Base-by-base conservation (phyloP, 1,140 invertebrate genomes). In the Thereuonema tuberculata region DNA sequence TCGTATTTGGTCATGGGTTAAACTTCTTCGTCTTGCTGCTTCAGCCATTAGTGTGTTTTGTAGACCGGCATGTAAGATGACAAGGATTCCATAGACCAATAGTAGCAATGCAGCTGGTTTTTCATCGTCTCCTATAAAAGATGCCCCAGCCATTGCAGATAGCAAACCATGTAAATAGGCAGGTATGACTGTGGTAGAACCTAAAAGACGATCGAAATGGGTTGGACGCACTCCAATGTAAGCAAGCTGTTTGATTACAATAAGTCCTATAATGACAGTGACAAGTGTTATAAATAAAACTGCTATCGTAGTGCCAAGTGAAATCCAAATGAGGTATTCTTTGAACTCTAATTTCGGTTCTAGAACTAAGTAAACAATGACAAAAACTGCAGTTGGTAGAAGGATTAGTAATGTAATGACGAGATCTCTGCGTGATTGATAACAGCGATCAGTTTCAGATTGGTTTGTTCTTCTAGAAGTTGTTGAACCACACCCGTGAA, bases 41-140 rank as follows among this genome's bases (percentile, higher is more conserved):
- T 84, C 82, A 15, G 81, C 73, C 12, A 84, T 78, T 25, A 84
- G 72, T 21, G 81, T 78, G 25, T 79, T 80, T 66, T 84, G 82
- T 0, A 74, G 69, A 9, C 63, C 65, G 1, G 64, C 66, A 43
- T 43, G 37, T 12, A 43, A 12, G 9, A 59, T 23, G 46, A 59
- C 24, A 26, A 59, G 9, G 46, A 59, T 17, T 25, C 43, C n/a
- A 23, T 59, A 23, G 31, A 17, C 20, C 25, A 59, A 21, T 25
- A 59, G 14, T 25, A 56, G 26, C n/a, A n/a, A n/a, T n/a, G n/a
- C n/a, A n/a, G n/a, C n/a, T n/a, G n/a, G n/a, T n/a, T n/a, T n/a
- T n/a, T n/a, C n/a, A n/a, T n/a, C n/a, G n/a, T n/a, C n/a, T n/a
- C n/a, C n/a, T n/a, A n/a, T n/a, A n/a, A n/a, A n/a, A n/a, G n/a